These are phyloP conservation scores for Pangasius krempfi DNA, from an alignment of 2,797 vertebrate genomes.

Conservation along the genomic window DNA sequence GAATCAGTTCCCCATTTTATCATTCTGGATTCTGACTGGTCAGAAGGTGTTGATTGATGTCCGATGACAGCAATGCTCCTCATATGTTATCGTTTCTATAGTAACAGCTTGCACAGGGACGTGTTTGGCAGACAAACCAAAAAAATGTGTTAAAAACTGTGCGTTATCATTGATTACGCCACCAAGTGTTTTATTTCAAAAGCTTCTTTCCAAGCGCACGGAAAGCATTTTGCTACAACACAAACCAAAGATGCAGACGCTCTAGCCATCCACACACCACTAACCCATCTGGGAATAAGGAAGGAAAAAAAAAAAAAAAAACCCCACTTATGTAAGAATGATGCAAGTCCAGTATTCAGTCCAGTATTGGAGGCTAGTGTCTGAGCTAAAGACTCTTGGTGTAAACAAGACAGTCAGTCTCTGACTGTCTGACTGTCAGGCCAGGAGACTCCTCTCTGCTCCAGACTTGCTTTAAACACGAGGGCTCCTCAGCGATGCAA, in stretches of 20 bases:
- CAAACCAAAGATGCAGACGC: neutral
- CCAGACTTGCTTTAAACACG: neutral
- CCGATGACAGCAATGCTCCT: neutral
- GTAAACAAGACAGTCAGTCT: constrained; percentile 35
- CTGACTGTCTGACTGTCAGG: constrained; percentile 15
- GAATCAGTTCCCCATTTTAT: neutral
- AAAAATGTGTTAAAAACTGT: neutral
- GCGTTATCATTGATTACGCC: neutral
- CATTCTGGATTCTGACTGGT: neutral
- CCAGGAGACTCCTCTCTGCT: constrained; percentile 11
- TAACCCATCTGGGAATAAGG: constrained; percentile 7
- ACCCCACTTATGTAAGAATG: constrained; percentile 29
- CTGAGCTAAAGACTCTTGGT: constrained; percentile 33
- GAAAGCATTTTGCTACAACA: neutral
- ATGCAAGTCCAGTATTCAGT: constrained; percentile 27
- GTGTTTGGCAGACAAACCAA: neutral
- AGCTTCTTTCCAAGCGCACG: neutral
- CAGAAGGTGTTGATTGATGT: neutral
- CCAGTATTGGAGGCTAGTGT: constrained; percentile 8
- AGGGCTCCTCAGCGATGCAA: neutral
- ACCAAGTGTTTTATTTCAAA: neutral
- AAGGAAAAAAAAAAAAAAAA: no score
- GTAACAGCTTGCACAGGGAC: neutral
- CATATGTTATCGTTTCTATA: neutral
- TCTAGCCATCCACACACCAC: neutral